Base-by-base conservation (phyloP, 2,113 vertebrate species). In the Sclerurus mexicanus region DNA sequence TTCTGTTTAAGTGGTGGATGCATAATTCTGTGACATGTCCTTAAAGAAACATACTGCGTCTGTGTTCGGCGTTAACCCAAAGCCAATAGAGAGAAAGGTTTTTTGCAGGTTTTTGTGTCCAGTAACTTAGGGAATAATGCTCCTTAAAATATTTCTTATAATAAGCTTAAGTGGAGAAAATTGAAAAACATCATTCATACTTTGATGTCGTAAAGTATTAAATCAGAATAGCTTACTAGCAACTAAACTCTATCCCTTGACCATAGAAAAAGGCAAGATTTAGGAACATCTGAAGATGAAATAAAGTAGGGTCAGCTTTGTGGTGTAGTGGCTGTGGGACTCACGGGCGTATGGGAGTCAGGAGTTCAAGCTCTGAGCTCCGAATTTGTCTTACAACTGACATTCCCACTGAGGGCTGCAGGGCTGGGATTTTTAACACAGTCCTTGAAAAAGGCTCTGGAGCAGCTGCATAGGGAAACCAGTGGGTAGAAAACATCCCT, bases 121-220 rank as follows among this genome's bases (percentile, higher is more conserved):
- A 82, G 67, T 95, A 94, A 92, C 96, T 97, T 97, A 96, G 94
- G 76, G 89, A 93, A 96, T 97, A 96, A 98, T 94, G 77, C 27
- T 69, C 67, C 96, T 97, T 93, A 80, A 96, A 97, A 86, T 89
- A 91, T 92, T 96, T 92, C 85, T 92, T 90, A 96, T 97, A 97
- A 98, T 97, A 97, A 96, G 96, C 95, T 98, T 97, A 98, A 96
- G 96, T 90, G 78, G 73, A 94, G 88, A 94, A 95, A 96, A 98
- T 96, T 95, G 96, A 97, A 98, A 97, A 95, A 78, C 87, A 95
- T 91, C 72, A 84, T 97, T 92, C 66, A 63, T 95, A 97, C 97
- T 98, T 98, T 98, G 97, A 97, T 98, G 95, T 98, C 94, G 90
- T 96, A 80, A 91, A 98, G 92, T 97, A 97, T 95, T 97, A 97